Conservation (phyloP, 2,888 invertebrate genomes). For the Altica lythri region DNA sequence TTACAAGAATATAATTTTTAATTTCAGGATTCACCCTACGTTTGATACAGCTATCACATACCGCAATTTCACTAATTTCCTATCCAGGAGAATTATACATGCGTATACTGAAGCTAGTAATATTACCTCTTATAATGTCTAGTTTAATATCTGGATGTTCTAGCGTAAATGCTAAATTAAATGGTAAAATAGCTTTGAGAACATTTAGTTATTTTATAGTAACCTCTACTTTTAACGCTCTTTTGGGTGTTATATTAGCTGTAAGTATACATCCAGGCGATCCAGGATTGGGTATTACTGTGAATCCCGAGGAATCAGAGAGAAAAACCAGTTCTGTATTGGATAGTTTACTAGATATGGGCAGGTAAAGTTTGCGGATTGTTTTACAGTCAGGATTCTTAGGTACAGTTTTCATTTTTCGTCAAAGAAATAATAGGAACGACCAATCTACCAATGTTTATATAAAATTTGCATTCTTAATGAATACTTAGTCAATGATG, state of each 20-base stretch:
- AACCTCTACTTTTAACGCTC: constrained; percentile 80
- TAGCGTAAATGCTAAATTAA: constrained; percentile 83
- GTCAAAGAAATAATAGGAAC: too few species aligned
- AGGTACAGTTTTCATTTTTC: too few species aligned
- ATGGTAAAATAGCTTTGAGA: constrained; percentile 82
- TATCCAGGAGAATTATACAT: constrained; percentile 92
- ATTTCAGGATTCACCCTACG: constrained; percentile 71
- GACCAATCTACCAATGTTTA: too few species aligned
- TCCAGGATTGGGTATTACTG: constrained; percentile 65
- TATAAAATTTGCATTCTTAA: too few species aligned
- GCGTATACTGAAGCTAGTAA: constrained; percentile 86
- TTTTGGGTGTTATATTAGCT: constrained; percentile 74
- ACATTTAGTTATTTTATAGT: constrained; percentile 79
- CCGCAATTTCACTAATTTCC: constrained; percentile 76
- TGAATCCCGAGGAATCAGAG: constrained; percentile 28
- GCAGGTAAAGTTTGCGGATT: too few species aligned
- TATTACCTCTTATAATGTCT: constrained; percentile 85
- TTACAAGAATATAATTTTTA: too few species aligned
- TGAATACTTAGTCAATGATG: too few species aligned
- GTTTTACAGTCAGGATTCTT: too few species aligned
- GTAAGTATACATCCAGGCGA: constrained; percentile 78
- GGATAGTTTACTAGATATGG: constrained; percentile 87
- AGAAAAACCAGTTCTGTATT: constrained; percentile 69
- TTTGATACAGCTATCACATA: constrained; percentile 69
- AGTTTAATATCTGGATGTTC: constrained; percentile 84